phyloP scores from a whole-genome alignment of 2,797 vertebrate species.

The Neolamprologus multifasciatus region DNA sequence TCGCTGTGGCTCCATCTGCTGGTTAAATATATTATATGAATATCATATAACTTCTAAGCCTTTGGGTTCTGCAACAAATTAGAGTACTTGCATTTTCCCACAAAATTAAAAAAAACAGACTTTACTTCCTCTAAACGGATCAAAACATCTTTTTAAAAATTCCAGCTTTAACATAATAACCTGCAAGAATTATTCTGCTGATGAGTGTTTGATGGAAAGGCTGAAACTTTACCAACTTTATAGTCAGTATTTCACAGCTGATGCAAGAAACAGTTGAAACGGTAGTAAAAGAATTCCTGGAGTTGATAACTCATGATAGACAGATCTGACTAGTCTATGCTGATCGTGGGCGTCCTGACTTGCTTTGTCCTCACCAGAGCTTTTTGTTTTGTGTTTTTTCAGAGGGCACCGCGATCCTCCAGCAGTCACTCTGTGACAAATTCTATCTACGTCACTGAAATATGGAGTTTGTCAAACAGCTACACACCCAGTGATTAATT shows the following conservation, averaged over 20 bases:
- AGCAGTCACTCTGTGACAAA: background rate
- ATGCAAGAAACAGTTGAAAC: background rate
- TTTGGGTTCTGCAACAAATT: background rate
- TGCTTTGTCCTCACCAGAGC: background rate
- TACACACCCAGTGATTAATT: background rate
- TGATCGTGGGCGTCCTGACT: background rate
- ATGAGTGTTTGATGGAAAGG: background rate
- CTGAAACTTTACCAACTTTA: background rate
- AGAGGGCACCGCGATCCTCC: background rate
- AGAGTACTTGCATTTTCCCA: rapidly evolving
- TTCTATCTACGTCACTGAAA: background rate
- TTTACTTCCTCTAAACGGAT: background rate
- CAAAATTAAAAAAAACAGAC: background rate
- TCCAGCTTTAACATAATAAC: background rate
- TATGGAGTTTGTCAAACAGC: background rate
- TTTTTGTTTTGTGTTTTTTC: background rate
- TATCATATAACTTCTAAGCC: background rate
- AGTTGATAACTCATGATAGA: background rate
- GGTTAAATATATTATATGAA: background rate
- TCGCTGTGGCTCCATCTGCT: constrained; percentile 48
- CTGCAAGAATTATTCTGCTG: background rate
- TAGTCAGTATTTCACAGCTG: background rate
- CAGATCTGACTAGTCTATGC: background rate
- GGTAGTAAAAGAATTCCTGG: background rate
- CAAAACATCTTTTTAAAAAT: background rate